Evolutionary conservation across 64 coral and sea anemone genomes (phyloP), one percentile per base, ranked within the genome.

Genomic region (Porites australiensis): DNA sequence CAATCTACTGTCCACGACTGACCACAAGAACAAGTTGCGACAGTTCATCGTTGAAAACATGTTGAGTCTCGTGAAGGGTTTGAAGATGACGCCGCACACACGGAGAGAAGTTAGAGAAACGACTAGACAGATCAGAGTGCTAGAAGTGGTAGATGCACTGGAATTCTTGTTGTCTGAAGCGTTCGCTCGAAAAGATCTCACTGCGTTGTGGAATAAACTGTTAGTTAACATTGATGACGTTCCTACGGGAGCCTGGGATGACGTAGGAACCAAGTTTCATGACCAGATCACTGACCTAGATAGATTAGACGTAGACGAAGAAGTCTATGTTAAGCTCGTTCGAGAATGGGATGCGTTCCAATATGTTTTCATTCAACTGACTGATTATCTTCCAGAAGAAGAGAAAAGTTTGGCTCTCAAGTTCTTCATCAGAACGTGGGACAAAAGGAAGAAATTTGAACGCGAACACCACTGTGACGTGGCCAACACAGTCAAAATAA

Each of bases 1-100:
- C 72, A 75, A 75, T 22, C 23, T 75, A 45, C 72, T 75, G 72
- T 75, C 72, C 72, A 75, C 47, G 5, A 75, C 72, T 15, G 72
- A 75, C 2, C 72, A 75, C 47, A 50, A 50, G 27, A 75, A 75
- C 72, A 75, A 50, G 72, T 50, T 75, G 14, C 72, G 72, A 44
- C 72, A 75, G 72, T 75, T 75, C 47, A 44, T 75, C 47, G 72
- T 75, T 2, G 72, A 20, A 75, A 50, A 20, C 23, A 75, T 75
- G 72, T 15, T 75, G 7, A 75, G 14, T 75, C 72, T 12, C 3
- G 72, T 75, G 37, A 75, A 50, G 47, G 72, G 11, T 75, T 75
- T 44, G 16, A 64, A 64, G 9, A 75, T 75, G 47, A 45, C n/a
- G 19, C 27, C 7, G 16, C 72, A 75, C 72, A 75, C 72, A 27